Base-by-base conservation (phyloP, 2,797 vertebrate genomes). In the Hephaestus fuliginosus region DNA sequence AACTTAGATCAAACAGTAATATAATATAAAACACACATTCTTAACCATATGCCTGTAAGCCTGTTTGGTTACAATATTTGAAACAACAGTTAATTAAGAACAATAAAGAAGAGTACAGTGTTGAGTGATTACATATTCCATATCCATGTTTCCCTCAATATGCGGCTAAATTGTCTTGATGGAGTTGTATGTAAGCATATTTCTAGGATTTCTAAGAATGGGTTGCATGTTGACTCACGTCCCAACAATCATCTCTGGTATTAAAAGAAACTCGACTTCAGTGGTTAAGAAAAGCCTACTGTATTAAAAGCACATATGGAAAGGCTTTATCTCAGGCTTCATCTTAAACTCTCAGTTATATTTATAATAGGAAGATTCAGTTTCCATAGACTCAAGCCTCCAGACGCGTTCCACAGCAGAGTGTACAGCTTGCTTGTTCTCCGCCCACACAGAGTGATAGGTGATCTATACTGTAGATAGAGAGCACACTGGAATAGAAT, bases 371-470 rank as follows among this genome's bases (percentile, higher is more conserved):
- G 36, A 79, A 74, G 41, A 79, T 68, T 67, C 44, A 18, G 65
- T 80, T 86, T 87, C 63, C 53, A 75, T 69, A 81, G 78, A 76
- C 70, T 81, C 39, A 7, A 82, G 74, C 30, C 74, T 52, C 49
- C 57, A 81, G 78, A 86, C 49, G 22, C 41, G 70, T 64, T 56
- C 53, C 15, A 53, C 70, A 64, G 86, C 78, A 41, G 36, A 46
- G 76, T 60, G 68, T 57, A 33, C 76, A 68, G 64, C 17, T n/a
- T 55, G 78, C 81, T 75, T 71, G 82, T 82, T 75, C 66, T 64
- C 76, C 78, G 53, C 90, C 89, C 81, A 90, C 89, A 70, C 84
- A 70, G 70, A 77, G 76, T 67, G 67, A 90, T 48, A 87, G 81
- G 84, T 73, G 82, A 86, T 90, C 86, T 79, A 80, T 83, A 87